These are phyloP conservation scores for Scaptomyza flava DNA, from an alignment of 2,888 invertebrate species.

Conservation along the genomic window DNA sequence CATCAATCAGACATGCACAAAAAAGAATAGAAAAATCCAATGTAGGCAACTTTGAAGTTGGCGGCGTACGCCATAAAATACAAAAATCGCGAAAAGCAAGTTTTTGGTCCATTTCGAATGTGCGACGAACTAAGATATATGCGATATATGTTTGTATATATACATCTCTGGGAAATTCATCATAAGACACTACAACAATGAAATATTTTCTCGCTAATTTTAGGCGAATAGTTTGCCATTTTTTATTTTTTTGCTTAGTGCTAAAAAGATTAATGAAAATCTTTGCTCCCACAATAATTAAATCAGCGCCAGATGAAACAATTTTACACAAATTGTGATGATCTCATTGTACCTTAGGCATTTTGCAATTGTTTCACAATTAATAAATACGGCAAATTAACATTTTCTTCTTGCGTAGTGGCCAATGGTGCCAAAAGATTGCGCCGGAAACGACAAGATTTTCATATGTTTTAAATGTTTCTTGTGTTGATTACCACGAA, in stretches of 20 bases:
- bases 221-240: conserved; percentile 21
- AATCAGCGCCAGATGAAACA: conserved; percentile 15
- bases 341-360: conserved; percentile 28
- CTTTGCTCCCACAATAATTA: conserved; percentile 24
- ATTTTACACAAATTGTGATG: conserved; percentile 28
- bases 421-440: conserved; percentile 35
- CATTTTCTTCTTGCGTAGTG: conserved; percentile 31
- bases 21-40: conserved; percentile 7
- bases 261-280: conserved; percentile 28
- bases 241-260: conserved; percentile 24
- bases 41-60: conserved; percentile 64
- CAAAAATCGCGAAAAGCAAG: conserved; percentile 41
- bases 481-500: too few species aligned
- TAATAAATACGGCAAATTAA: conserved; percentile 38
- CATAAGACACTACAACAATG: neutral
- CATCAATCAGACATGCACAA: conserved; percentile 68
- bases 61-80: conserved; percentile 52
- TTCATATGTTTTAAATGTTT: too few species aligned
- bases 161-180: neutral
- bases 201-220: neutral
- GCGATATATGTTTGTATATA: neutral
- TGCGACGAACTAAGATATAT: conserved; percentile 29
- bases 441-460: conserved; percentile 42
- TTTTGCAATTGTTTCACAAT: conserved; percentile 25
- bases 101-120: conserved; percentile 68